Evolutionary conservation across 2,113 vertebrate species (phyloP), one percentile per base, ranked within the genome.

Genomic region (Nibea albiflora): DNA sequence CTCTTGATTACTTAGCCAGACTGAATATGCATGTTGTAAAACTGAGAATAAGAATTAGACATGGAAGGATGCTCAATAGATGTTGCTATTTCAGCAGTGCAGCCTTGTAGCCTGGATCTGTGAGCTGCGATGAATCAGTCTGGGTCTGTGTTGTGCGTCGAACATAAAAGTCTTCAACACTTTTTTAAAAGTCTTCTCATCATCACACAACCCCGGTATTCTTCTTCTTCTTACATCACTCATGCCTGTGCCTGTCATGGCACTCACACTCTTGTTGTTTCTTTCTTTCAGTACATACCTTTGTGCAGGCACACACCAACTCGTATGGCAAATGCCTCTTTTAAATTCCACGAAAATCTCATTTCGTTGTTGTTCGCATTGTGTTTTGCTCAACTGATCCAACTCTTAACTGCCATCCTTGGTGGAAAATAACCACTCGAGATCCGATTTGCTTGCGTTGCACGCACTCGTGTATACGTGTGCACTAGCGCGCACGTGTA

Each of bases 161-260:
- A 79, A 86, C 57, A 89, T 24, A 69, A 64, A 46, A 56, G 56
- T 60, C 47, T 44, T 67, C 42, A 60, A 26, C 60, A 54, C 26
- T 66, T 42, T 42, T n/a, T 28, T 11, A 74, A 62, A 35, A 75
- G 58, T 61, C 6, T 31, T 63, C 4, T 31, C 20, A 35, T 62
- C n/a, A 66, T 54, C 35, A 35, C 39, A 49, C 39, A 22, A 26
- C 24, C 24, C 24, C 24, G 24, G 24, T 26, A 26, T 26, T 26
- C 24, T 26, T 26, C 24, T 26, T 26, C 24, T 26, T 26, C 24
- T 26, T 26, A 26, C 24, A 26, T 22, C 72, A 35, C 49, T 72
- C 28, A 20, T 26, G n/a, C 22, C 24, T 47, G 28, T 42, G 26
- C 54, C 20, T 31, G 12, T 47, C 7, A 44, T 14, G 24, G 15